Evolutionary conservation across 2,888 invertebrate species (phyloP), one percentile per base, ranked within the genome.

Genomic region (Panorpa germanica): DNA sequence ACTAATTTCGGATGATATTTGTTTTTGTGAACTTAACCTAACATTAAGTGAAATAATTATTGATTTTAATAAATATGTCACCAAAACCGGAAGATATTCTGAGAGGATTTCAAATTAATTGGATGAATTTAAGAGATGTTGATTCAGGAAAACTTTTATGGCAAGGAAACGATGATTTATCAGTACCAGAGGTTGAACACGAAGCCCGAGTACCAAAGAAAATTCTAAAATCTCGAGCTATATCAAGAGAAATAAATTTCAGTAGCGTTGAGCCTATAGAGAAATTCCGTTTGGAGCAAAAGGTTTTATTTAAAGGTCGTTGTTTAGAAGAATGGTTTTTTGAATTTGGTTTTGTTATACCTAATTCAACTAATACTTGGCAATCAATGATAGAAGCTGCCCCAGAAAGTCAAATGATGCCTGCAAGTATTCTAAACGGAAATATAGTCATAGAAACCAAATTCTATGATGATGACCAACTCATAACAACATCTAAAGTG

Each of bases 331-430:
- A 98, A 53, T 99, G 98, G 98, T 85, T 82, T 57, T 99, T 98
- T 53, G 95, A 96, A 52, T 98, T 99, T 67, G 98, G 98, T 23
- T 95, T 86, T 58, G 96, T 99, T 10, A 95, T 96, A 46, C 85
- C 95, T 2, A 88, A 90, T 44, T 96, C 96, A 6, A 96, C 95
- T 24, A 98, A 98, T 55, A 96, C 96, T 8, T 98, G 98, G 98
- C 96, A 98, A 54, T 93, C 90, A 31, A 68, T 91, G 33, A 93
- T 98, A 44, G 93, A 96, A 57, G 96, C 98, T 8, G 96, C 98
- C 0, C 96, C 98, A 0, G 96, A 98, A 54, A 88, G 88, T 31
- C 93, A 98, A 59, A 98, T 98, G 96, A 93, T 99, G 90, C 96
- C 98, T n/a, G 93, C 96, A 4, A 85, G 83, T 53, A 74, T 96